phyloP scores from a whole-genome alignment of 2,888 invertebrate genomes.

The Scaeva pyrastri region DNA sequence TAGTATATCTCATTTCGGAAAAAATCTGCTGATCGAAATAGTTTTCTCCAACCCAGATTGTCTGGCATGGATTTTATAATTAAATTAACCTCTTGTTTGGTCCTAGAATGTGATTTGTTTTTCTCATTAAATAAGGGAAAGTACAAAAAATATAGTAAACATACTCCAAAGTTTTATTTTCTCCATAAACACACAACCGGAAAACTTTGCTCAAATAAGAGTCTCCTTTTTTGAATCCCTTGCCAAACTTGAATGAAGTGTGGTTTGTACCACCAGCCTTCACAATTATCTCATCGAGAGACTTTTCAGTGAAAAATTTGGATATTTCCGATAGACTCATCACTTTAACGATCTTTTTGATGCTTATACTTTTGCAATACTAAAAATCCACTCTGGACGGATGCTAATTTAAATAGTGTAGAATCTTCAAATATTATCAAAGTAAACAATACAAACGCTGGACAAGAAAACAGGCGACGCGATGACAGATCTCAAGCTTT shows the following conservation, averaged over 20 bases:
- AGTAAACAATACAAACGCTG: not conserved
- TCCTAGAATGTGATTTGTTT: not conserved
- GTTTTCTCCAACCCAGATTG: constrained; percentile 86
- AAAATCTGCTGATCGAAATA: constrained; percentile 88
- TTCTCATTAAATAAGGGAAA: not conserved
- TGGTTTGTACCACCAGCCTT: constrained; percentile 82
- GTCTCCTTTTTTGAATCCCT: constrained; percentile 87
- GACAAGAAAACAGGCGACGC: constrained; percentile 7
- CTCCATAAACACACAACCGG: constrained; percentile 85
- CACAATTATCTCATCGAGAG: constrained; percentile 83
- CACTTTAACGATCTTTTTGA: constrained; percentile 27
- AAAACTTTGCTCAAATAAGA: constrained; percentile 88
- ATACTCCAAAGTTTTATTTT: constrained; percentile 78
- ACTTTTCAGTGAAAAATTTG: constrained; percentile 82
- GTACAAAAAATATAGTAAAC: not conserved
- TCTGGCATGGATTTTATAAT: constrained; percentile 89
- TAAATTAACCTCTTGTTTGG: constrained; percentile 84
- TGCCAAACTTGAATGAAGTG: constrained; percentile 83
- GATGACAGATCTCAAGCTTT: constrained; percentile 12
- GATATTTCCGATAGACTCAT: constrained; percentile 81
- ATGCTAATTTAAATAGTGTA: constrained; percentile 29
- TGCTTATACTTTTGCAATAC: not conserved
- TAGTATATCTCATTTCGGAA: constrained; percentile 89
- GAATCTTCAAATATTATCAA: not conserved
- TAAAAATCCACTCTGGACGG: not conserved